These are phyloP conservation scores for Latheticus oryzae DNA, from an alignment of 2,888 invertebrate genomes.

Conservation along the genomic window DNA sequence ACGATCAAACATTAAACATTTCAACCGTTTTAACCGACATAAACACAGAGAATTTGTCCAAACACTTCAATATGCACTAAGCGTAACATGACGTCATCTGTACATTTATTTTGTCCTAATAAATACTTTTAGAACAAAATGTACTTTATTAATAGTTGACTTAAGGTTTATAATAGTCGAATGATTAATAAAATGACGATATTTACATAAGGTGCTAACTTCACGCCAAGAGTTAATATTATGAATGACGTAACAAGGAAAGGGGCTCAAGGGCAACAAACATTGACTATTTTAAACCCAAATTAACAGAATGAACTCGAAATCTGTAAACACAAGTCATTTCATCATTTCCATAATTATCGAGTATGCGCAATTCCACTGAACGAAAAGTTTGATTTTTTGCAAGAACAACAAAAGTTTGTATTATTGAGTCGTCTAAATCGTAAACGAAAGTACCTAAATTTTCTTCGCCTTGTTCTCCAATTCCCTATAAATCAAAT, in stretches of 20 bases:
- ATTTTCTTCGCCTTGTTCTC: constrained; percentile 27
- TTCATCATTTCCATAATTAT: constrained; percentile 46
- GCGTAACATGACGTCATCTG: constrained; percentile 33
- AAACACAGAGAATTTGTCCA: constrained; percentile 16
- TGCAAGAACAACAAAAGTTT: constrained; percentile 64
- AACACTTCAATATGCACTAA: constrained; percentile 14
- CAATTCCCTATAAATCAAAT: constrained; percentile 43
- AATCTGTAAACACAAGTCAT: constrained; percentile 49
- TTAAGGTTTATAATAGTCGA: constrained; percentile 7
- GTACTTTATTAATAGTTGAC: constrained; percentile 7
- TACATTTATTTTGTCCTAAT: constrained; percentile 19
- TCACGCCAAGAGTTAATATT: constrained; percentile 12
- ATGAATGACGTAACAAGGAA: constrained; percentile 29
- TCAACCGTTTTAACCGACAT: constrained; percentile 20
- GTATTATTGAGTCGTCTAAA: constrained; percentile 66
- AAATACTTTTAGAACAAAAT: not conserved
- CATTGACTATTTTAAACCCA: constrained; percentile 24
- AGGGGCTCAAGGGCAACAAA: constrained; percentile 16
- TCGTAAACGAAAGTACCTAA: constrained; percentile 69
- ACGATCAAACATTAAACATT: constrained; percentile 26
- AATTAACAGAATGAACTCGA: constrained; percentile 44
- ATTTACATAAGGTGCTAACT: constrained; percentile 12
- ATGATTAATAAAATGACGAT: constrained; percentile 14
- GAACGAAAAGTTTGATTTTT: constrained; percentile 25
- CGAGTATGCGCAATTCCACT: constrained; percentile 44